Evolutionary conservation across 1,140 invertebrate genomes (phyloP), one percentile per base, ranked within the genome.

Genomic region (Zaprionus kolodkinae): DNA sequence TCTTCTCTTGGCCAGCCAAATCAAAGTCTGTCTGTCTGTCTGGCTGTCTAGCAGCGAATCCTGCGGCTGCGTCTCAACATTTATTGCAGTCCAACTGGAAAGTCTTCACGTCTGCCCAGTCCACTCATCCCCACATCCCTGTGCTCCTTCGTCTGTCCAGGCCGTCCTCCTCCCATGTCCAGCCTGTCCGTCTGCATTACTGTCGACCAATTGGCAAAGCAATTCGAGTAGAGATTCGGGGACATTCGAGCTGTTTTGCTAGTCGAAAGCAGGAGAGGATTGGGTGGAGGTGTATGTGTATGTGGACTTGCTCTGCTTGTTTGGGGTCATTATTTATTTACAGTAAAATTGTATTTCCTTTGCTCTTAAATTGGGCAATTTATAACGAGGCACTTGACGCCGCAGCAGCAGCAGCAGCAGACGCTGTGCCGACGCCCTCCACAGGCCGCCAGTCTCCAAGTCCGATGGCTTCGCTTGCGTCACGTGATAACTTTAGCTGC

Each of bases 311-410:
- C 7, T 15, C n/a, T 45, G 40, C 59, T 69, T 36, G 68, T 77
- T 72, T 68, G 76, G 68, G 57, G 61, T 76, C 84, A 88, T 88
- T 88, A 88, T 88, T 88, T 88, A 88, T 88, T 88, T 88, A 88
- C 77, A 76, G 75, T 81, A 79, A 72, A 89, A 89, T 81, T 88
- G 85, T 81, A 89, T 84, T 88, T 88, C 76, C 85, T 76, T 78
- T 88, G 78, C 80, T 81, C 63, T 78, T 50, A 74, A 81, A 85
- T 85, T 89, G 75, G 88, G 78, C 85, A 88, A 89, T 88, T 88
- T 88, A 88, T 89, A 88, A 89, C 85, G 71, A 88, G 82, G 66
- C 85, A 89, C 84, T 88, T 89, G 75, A 89, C 78, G 84, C 80
- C 84, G 68, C 40, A 45, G 67, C 74, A 70, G 38, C 38, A 76